These are phyloP conservation scores for Cheilosia vulpina DNA, from an alignment of 2,888 invertebrate species.

Conservation along the genomic window DNA sequence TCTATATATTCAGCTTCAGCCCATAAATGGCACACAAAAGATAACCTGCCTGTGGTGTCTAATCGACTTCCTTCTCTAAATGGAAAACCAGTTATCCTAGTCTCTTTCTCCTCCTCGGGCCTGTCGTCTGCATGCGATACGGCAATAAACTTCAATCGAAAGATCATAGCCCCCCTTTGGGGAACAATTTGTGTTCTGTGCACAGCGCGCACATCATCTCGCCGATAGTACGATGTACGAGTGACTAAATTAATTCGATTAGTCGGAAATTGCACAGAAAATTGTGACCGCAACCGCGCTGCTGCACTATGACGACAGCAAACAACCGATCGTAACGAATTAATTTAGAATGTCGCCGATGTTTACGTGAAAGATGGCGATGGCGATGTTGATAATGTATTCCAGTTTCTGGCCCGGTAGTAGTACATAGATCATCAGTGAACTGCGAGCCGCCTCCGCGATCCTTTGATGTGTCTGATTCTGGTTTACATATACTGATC, in stretches of 20 bases:
- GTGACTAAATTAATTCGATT: constrained; percentile 28
- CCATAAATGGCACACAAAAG: constrained; percentile 72
- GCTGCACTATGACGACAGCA: neutral
- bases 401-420: constrained; percentile 50
- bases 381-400: constrained; percentile 37
- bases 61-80: constrained; percentile 65
- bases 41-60: constrained; percentile 42
- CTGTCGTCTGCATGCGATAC: neutral
- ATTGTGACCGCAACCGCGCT: constrained; percentile 8
- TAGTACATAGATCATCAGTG: constrained; percentile 53
- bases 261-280: constrained; percentile 18
- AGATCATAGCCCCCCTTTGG: constrained; percentile 56
- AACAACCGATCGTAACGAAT: constrained; percentile 46
- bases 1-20: neutral
- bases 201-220: constrained; percentile 28
- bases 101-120: constrained; percentile 6
- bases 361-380: constrained; percentile 10
- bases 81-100: constrained; percentile 59
- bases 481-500: constrained; percentile 47
- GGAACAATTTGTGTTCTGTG: constrained; percentile 20
- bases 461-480: constrained; percentile 56
- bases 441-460: constrained; percentile 28
- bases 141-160: constrained; percentile 51
- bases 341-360: constrained; percentile 46
- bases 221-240: too few relatives aligned